Evolutionary conservation across 2,113 vertebrate genomes (phyloP).

Genomic region (Panthera tigris): DNA sequence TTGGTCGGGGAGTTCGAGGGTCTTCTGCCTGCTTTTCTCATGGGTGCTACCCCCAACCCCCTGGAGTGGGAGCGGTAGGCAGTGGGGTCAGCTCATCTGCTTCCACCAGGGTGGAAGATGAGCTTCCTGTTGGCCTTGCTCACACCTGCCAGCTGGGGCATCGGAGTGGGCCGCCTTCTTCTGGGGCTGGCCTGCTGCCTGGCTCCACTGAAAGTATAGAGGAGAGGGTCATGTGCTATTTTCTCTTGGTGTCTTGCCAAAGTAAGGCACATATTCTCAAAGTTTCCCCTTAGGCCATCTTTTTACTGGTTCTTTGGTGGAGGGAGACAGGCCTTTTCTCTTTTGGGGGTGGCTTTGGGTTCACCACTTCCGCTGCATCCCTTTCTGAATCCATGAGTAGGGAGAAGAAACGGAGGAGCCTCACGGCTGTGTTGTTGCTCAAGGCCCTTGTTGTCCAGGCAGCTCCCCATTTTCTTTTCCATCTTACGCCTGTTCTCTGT

Average conservation of each 20-base stretch:
- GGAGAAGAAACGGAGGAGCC: background rate
- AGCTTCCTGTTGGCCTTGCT: background rate
- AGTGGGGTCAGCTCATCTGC: background rate
- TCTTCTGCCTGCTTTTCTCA: background rate
- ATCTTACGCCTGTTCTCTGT: background rate
- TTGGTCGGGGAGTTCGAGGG: background rate
- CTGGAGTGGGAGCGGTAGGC: background rate
- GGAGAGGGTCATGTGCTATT: background rate
- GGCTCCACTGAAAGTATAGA: too few species aligned
- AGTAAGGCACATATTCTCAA: too few species aligned
- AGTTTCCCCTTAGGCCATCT: background rate
- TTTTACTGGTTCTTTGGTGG: background rate
- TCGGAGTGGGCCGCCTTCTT: background rate
- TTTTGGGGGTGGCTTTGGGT: background rate
- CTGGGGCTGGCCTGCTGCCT: accelerated
- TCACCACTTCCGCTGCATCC: background rate
- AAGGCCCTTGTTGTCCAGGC: too few species aligned
- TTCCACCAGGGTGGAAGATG: background rate
- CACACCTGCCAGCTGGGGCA: background rate
- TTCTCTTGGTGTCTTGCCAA: background rate
- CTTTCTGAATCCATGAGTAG: background rate
- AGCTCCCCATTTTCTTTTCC: background rate
- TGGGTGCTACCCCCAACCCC: too few species aligned
- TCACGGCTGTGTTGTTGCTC: accelerated
- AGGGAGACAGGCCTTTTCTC: background rate